Evolutionary conservation across 2,888 invertebrate genomes (phyloP), one percentile per base, ranked within the genome.

Genomic region (Microplitis manilae): DNA sequence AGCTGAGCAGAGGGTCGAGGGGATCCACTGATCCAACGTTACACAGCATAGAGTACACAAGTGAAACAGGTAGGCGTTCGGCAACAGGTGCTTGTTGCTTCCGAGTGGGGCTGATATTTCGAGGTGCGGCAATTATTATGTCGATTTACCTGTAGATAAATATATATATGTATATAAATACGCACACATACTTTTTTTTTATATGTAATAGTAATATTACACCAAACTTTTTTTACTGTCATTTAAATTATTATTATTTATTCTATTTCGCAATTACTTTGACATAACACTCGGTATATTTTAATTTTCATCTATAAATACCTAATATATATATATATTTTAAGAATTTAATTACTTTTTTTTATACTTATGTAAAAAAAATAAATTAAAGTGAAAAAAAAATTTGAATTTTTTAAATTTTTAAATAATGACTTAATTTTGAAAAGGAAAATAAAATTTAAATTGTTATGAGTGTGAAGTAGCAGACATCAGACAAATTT

Each of bases 21-120:
- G 13, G 50, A 50, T 50, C 50, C 50, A 50, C 50, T 13, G 50
- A 50, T 50, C 50, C 50, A 72, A 70, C 78, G 73, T 64, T 30
- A 50, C 50, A 50, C 50, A 50, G 50, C 5, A 13, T 50, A 8
- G 50, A 50, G 75, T 68, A 79, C 82, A 79, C 83, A 83, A 85
- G 85, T 84, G 84, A 85, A 86, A 88, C 88, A 88, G 88, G 88
- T 88, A 88, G 85, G 85, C 59, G 70, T 62, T 74, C 77, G 38
- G 77, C 73, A 77, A 77, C 77, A 77, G 77, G 77, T 77, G 77
- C 73, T 76, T 68, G 60, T 72, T 71, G 59, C 71, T 73, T 73
- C 73, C 65, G 73, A 73, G 73, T 67, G 67, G 67, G 67, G 73
- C 73, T 50, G 1, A 50, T 13, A 72, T 72, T 72, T 60, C 62